Percentiles rank a stretch among this genome's conserved stretches.
Evolutionary conservation across 2,888 invertebrate species (phyloP).

Genomic region (Dryococelus australis): DNA sequence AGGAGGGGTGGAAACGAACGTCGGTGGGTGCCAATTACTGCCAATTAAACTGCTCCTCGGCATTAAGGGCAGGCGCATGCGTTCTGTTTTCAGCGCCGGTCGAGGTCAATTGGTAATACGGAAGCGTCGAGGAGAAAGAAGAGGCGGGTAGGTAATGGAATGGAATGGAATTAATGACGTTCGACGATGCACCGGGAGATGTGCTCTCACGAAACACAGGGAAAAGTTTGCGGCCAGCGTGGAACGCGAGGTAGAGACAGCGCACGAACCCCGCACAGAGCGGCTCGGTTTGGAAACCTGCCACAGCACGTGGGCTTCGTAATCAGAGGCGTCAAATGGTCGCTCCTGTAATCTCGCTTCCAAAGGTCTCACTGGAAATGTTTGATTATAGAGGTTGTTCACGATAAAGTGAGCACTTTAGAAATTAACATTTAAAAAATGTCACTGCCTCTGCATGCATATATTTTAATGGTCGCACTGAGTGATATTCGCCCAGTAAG

Average conservation of each 20-base stretch:
- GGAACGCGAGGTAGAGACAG: background rate
- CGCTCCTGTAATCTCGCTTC: too few species aligned
- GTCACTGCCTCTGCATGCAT: too few species aligned
- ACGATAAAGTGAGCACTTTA: too few species aligned
- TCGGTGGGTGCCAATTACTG: background rate
- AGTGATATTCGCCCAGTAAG: too few species aligned
- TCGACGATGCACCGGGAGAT: background rate
- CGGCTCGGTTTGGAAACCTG: background rate
- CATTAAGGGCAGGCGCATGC: background rate
- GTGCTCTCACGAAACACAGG: background rate
- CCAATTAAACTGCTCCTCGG: background rate
- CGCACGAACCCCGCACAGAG: background rate
- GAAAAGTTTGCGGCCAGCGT: background rate
- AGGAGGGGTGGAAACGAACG: background rate
- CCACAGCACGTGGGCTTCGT: background rate
- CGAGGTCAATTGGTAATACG: slow-evolving; percentile 7
- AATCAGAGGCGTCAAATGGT: too few species aligned
- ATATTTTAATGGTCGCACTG: too few species aligned
- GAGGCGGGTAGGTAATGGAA: background rate
- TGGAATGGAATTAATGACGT: background rate
- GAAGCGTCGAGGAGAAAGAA: background rate
- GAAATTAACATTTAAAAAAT: too few species aligned
- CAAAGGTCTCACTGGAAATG: too few species aligned
- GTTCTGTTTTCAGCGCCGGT: background rate
- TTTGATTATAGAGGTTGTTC: too few species aligned